Evolutionary conservation across 2,113 vertebrate species (phyloP).

Genomic region (Rhabdornis inornatus): DNA sequence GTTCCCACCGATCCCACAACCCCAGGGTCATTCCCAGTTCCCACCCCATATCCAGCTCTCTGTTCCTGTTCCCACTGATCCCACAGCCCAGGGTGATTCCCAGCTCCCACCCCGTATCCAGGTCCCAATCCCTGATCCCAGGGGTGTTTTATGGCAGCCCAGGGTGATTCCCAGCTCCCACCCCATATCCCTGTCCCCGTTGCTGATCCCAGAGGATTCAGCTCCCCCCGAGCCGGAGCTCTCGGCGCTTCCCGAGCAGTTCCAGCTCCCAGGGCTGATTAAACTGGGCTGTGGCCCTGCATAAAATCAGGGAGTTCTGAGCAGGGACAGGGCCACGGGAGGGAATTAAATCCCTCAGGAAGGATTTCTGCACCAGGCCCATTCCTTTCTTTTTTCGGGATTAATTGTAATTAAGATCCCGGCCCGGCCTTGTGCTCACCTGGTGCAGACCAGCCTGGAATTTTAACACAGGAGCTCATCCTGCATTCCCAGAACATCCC

Average conservation of each 20-base stretch:
- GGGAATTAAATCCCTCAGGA: constrained; percentile 39
- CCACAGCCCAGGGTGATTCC: too few relatives aligned
- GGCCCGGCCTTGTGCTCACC: neutral
- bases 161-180: neutral
- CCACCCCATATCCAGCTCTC: neutral
- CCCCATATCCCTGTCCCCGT: rapidly evolving
- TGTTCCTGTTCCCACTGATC: too few relatives aligned
- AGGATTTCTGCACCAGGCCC: constrained; percentile 32
- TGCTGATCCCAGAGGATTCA: neutral
- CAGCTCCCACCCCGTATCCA: too few relatives aligned
- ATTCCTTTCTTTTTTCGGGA: constrained; percentile 33
- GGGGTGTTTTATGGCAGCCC: neutral
- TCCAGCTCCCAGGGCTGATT: neutral
- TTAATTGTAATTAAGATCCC: constrained; percentile 55
- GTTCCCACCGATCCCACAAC: too few relatives aligned
- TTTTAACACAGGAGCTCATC: neutral
- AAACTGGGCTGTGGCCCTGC: neutral
- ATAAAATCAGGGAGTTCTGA: constrained; percentile 50
- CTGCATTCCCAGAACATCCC: neutral
- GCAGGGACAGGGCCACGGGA: neutral
- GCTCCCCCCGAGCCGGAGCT: neutral
- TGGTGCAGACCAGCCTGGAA: neutral
- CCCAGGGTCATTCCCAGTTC: neutral
- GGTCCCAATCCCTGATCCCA: neutral
- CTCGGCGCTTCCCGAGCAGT: rapidly evolving